Evolutionary conservation across 2,113 vertebrate genomes (phyloP).

Genomic region (Thinocorus orbignyianus): DNA sequence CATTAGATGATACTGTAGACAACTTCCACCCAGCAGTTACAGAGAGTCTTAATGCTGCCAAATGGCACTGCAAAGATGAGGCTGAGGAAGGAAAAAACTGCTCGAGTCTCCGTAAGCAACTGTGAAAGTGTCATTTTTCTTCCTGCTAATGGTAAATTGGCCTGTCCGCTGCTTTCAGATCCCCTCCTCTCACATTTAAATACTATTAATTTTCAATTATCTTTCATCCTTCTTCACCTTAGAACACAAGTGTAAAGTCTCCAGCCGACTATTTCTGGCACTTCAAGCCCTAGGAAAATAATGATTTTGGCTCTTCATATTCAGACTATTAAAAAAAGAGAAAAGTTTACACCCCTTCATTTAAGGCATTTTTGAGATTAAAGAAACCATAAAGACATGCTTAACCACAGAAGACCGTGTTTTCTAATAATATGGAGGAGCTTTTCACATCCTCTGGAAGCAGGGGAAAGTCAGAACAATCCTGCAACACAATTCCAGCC

Average conservation of each 20-base stretch:
- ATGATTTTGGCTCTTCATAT: conserved; percentile 73
- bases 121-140: conserved; percentile 50
- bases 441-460: conserved; percentile 45
- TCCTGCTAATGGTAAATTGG: conserved; percentile 42
- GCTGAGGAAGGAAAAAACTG: conserved; percentile 34
- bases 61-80: conserved; percentile 46
- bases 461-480: background rate
- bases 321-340: conserved; percentile 67
- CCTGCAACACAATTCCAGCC: background rate
- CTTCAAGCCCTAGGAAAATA: conserved; percentile 69
- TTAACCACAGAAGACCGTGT: conserved; percentile 61
- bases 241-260: conserved; percentile 70
- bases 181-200: conserved; percentile 53
- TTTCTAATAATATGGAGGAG: conserved; percentile 64
- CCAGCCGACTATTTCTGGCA: conserved; percentile 73
- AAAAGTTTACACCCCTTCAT: conserved; percentile 75
- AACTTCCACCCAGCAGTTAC: conserved; percentile 63
- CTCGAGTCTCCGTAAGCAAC: background rate
- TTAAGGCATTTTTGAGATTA: conserved; percentile 71
- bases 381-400: conserved; percentile 73
- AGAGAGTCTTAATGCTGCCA: background rate
- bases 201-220: conserved; percentile 68
- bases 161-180: conserved; percentile 33
- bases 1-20: conserved; percentile 65
- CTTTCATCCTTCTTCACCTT: conserved; percentile 70